Conservation (phyloP, 2,888 invertebrate genomes). For the Nymphalis urticae region DNA sequence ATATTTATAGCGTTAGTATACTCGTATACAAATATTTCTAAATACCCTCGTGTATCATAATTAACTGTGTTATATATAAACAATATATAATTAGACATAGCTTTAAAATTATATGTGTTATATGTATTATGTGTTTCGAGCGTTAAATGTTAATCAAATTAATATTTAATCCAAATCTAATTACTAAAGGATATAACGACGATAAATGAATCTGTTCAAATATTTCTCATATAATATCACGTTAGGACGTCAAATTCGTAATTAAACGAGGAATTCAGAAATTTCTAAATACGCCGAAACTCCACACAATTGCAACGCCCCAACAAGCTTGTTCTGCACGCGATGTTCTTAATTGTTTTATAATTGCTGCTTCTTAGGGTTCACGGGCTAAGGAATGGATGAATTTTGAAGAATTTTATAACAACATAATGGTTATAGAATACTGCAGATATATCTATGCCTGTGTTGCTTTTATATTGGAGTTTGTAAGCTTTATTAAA, state of each 20-base stretch:
- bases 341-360: constrained; percentile 53
- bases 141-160: too few species aligned
- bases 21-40: too few species aligned
- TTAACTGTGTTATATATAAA: too few species aligned
- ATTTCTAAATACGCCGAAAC: constrained; percentile 29
- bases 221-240: constrained; percentile 4
- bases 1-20: too few species aligned
- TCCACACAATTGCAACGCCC: constrained; percentile 38
- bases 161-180: neutral
- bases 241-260: constrained; percentile 18
- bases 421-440: neutral
- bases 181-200: neutral
- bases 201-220: neutral
- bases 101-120: too few species aligned
- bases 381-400: constrained; percentile 5
- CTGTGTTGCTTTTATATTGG: too few species aligned
- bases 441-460: neutral
- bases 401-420: constrained; percentile 1
- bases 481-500: too few species aligned
- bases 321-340: constrained; percentile 46
- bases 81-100: too few species aligned
- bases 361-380: constrained; percentile 45
- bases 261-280: constrained; percentile 26
- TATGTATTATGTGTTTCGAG: too few species aligned
- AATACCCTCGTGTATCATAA: too few species aligned